These are phyloP conservation scores for Syrphus vitripennis DNA, from an alignment of 2,888 invertebrate species.

Conservation along the genomic window DNA sequence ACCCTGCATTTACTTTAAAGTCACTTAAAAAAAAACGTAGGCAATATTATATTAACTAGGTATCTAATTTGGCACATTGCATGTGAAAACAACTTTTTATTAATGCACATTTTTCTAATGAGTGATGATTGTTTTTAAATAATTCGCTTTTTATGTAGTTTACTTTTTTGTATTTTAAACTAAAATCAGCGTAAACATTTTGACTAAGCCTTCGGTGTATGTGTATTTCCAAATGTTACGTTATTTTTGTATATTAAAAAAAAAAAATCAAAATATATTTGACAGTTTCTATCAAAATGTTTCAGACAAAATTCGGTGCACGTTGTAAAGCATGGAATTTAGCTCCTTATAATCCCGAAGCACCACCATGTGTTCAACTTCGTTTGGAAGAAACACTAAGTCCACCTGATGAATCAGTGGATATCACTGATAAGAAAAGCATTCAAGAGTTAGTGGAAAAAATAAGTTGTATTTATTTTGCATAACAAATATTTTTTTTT, in stretches of 20 bases:
- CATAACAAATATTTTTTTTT: not conserved
- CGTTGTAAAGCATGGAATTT: constrained; percentile 91
- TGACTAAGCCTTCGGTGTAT: constrained; percentile 19
- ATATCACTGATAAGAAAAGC: constrained; percentile 77
- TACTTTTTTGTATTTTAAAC: not conserved
- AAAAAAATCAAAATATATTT: not conserved
- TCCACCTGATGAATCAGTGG: constrained; percentile 77
- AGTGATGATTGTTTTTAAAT: constrained; percentile 8
- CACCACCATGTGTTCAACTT: constrained; percentile 83
- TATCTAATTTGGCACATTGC: constrained; percentile 41
- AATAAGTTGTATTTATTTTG: not conserved
- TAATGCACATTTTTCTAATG: constrained; percentile 26
- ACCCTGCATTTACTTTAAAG: not conserved
- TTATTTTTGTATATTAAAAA: not conserved
- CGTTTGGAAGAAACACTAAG: constrained; percentile 84
- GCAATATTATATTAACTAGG: not conserved
- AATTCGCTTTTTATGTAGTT: constrained; percentile 47
- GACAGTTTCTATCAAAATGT: constrained; percentile 54
- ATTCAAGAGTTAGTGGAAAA: constrained; percentile 76
- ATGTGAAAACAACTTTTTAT: constrained; percentile 22
- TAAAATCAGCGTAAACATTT: not conserved
- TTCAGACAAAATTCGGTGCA: constrained; percentile 90
- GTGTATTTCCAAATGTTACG: constrained; percentile 11
- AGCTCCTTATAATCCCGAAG: constrained; percentile 83
- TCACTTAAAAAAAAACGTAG: no score